These are phyloP conservation scores for Scatophagus argus DNA, from an alignment of 2,113 vertebrate genomes.

Conservation along the genomic window DNA sequence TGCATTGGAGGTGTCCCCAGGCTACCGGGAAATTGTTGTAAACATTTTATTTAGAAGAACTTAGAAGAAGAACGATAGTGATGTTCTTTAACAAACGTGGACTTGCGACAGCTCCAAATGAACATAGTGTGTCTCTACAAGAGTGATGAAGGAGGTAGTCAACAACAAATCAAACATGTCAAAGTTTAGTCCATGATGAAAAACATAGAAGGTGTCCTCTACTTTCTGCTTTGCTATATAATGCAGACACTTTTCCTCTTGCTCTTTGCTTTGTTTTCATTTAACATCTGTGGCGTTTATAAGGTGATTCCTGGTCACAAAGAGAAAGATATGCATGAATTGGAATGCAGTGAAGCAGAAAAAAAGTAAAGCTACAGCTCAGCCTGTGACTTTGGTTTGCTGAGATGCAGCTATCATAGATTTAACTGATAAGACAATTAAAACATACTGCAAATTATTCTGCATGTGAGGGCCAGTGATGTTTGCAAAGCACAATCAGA, in stretches of 20 bases:
- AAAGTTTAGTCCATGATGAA: neutral
- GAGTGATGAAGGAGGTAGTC: neutral
- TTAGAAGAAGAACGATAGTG: neutral
- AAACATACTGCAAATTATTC: no score
- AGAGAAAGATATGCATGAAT: neutral
- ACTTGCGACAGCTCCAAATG: neutral
- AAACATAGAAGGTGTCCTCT: neutral
- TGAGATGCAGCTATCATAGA: neutral
- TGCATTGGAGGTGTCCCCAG: slow-evolving; percentile 6
- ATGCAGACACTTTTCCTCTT: neutral
- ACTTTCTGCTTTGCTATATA: neutral
- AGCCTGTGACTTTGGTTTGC: neutral
- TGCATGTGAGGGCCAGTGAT: neutral
- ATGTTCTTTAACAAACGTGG: neutral
- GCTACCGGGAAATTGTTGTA: neutral
- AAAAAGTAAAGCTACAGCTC: neutral
- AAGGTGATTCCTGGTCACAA: neutral
- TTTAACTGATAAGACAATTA: neutral
- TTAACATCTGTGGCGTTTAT: no score
- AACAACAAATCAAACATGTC: neutral
- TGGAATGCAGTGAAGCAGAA: neutral
- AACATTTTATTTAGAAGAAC: slow-evolving; percentile 1
- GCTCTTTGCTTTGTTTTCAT: neutral
- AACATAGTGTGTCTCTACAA: neutral
- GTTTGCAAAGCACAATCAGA: neutral